Evolutionary conservation across 2,797 vertebrate genomes (phyloP), one percentile per base, ranked within the genome.

Genomic region (Momotus momota): DNA sequence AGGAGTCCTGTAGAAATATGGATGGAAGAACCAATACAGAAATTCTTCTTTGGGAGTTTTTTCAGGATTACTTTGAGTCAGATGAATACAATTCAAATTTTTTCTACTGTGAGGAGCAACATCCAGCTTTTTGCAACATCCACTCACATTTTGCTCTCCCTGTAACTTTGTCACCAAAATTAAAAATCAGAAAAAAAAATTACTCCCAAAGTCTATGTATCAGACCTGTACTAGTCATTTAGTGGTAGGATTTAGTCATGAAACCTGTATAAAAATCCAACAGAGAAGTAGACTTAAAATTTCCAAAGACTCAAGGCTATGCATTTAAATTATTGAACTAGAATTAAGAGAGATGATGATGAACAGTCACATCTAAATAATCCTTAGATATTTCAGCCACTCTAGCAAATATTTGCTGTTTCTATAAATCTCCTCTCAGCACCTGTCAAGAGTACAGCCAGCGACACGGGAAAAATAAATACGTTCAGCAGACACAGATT

Each of bases 381-480:
- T 88, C 86, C 86, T 95, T 60, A 82, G 52, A 81, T 95, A 93
- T 92, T 95, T 84, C 90, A 84, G 71, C 46, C 70, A 77, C 41
- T 81, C 80, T 15, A 75, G 91, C 85, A 96, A 95, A 94, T 94
- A 95, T 88, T 75, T 94, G 89, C 94, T 75, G 43, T 86, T 91
- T 84, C 80, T 81, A 48, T 93, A 96, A 96, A 96, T 94, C 96
- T 94, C 66, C 23, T 94, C 66, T 94, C 73, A 91, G 93, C 83
- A 95, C 91, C 90, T 92, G 81, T 83, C 94, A 94, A 93, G 78
- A 86, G 67, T 33, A 81, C 29, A 90, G 48, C 48, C 80, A 87
- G 78, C 71, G 92, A 85, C 81, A 41, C 8, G 13, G 41, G 35
- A 22, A 38, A 35, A 96, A 89, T 77, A 89, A 93, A 92, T 62